Evolutionary conservation across 2,888 invertebrate species (phyloP).

Genomic region (Drosophila birchii): DNA sequence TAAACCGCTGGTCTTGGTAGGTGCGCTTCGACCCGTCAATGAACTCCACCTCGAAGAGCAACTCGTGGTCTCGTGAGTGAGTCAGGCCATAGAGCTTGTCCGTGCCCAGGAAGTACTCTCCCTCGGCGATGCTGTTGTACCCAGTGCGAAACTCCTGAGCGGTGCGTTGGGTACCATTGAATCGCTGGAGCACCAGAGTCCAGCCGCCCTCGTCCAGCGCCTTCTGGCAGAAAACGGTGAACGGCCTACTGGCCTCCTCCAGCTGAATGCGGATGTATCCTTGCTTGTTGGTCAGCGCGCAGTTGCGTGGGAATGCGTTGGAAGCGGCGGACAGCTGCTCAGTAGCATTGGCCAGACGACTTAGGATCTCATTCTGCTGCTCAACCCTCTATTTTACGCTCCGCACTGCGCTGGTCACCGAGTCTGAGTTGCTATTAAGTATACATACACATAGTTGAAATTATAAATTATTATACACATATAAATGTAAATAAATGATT

Average conservation of each 20-base stretch:
- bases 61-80: slow-evolving; percentile 37
- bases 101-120: slow-evolving; percentile 42
- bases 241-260: slow-evolving; percentile 27
- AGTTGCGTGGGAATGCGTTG: slow-evolving; percentile 10
- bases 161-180: slow-evolving; percentile 26
- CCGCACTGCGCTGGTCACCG: slow-evolving; percentile 24
- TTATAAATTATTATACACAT: background rate
- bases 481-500: background rate
- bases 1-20: slow-evolving; percentile 18
- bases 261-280: slow-evolving; percentile 38
- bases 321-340: slow-evolving; percentile 6
- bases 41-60: slow-evolving; percentile 36
- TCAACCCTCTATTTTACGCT: slow-evolving; percentile 22
- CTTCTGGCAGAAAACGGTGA: slow-evolving; percentile 41
- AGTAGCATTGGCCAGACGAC: slow-evolving; percentile 30
- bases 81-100: slow-evolving; percentile 41
- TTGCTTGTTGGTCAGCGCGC: slow-evolving; percentile 27
- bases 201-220: slow-evolving; percentile 30
- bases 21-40: slow-evolving; percentile 16
- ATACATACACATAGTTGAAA: background rate
- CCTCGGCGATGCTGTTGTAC: slow-evolving; percentile 29
- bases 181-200: slow-evolving; percentile 36
- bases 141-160: slow-evolving; percentile 32
- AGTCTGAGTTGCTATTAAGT: background rate
- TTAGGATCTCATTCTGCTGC: slow-evolving; percentile 19